Conservation (phyloP, 2,888 invertebrate species). For the Allophyes oxyacanthae region DNA sequence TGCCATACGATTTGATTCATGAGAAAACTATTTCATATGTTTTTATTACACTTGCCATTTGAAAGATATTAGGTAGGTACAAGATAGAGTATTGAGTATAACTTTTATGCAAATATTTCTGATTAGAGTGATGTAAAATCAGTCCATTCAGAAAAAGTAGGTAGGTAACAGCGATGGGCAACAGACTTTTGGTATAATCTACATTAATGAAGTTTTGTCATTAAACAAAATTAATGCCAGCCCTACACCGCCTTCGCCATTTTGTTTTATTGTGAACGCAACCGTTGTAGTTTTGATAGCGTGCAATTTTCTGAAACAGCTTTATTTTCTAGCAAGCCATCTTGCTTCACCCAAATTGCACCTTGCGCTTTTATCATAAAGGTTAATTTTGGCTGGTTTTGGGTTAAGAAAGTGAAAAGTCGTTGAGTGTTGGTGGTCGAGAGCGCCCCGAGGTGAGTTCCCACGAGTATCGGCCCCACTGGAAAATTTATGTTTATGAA, state of each 20-base stretch:
- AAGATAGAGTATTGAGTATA: neutral
- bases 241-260: constrained; percentile 65
- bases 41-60: constrained; percentile 27
- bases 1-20: constrained; percentile 36
- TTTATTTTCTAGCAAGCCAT: constrained; percentile 78
- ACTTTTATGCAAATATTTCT: constrained; percentile 9
- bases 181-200: neutral
- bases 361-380: constrained; percentile 51
- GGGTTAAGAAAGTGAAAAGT: constrained; percentile 84
- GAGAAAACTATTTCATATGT: constrained; percentile 22
- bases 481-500: constrained; percentile 89
- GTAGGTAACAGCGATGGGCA: too few species aligned
- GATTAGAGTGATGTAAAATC: neutral
- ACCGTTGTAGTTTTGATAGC: constrained; percentile 68
- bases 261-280: constrained; percentile 80
- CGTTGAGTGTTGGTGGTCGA: constrained; percentile 85
- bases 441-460: constrained; percentile 80
- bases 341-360: constrained; percentile 41
- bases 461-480: constrained; percentile 83
- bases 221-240: constrained; percentile 39
- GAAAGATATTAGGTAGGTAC: constrained; percentile 22
- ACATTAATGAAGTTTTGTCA: constrained; percentile 1
- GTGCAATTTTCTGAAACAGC: constrained; percentile 75
- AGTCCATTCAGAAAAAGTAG: neutral
- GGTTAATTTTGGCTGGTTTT: constrained; percentile 60